Conservation (phyloP, 2,113 vertebrate genomes). For the Melanerpes aurifrons region DNA sequence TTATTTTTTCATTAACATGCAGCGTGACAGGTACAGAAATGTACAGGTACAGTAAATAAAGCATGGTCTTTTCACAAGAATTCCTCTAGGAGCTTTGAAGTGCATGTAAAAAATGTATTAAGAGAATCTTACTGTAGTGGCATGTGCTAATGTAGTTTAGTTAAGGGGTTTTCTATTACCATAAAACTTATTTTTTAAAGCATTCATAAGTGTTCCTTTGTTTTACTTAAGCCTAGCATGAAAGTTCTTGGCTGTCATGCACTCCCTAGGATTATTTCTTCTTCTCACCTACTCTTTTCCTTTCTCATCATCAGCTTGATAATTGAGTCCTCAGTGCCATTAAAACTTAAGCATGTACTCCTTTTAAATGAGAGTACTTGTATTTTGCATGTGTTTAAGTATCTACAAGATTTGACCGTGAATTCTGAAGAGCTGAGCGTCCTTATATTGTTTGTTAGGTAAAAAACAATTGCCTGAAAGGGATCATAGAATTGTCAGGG, state of each 20-base stretch:
- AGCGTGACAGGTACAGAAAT: constrained; percentile 86
- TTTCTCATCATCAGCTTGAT: background rate
- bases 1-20: constrained; percentile 85
- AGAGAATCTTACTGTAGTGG: constrained; percentile 12
- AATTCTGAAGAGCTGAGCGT: background rate
- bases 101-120: constrained; percentile 59
- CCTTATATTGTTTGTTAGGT: background rate
- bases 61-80: constrained; percentile 52
- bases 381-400: background rate
- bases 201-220: background rate
- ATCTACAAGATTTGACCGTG: background rate
- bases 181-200: background rate
- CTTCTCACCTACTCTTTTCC: background rate
- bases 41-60: constrained; percentile 82
- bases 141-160: constrained; percentile 24
- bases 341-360: background rate
- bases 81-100: constrained; percentile 45
- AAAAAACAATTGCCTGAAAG: background rate
- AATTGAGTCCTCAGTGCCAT: background rate
- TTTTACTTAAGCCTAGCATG: background rate
- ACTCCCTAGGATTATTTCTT: background rate
- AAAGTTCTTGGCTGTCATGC: background rate
- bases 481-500: too few species aligned
- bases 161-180: background rate
- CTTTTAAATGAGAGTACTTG: background rate